phyloP scores from a whole-genome alignment of 2,888 invertebrate species.

The Timema cristinae region DNA sequence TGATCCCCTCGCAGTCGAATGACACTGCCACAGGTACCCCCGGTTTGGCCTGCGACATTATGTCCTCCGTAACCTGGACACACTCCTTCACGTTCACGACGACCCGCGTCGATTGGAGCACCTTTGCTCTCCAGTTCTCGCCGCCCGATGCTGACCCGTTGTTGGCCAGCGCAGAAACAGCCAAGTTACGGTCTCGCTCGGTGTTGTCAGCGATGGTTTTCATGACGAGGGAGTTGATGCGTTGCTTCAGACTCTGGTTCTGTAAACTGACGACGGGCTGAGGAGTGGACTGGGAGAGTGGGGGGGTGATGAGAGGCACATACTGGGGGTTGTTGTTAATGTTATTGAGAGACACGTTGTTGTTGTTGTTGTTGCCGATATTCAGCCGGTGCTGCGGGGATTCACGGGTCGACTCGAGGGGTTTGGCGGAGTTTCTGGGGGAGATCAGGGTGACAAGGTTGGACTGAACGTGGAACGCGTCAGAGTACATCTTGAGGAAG shows the following conservation, averaged over 20 bases:
- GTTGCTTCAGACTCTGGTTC: constrained; percentile 79
- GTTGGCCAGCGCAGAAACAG: constrained; percentile 48
- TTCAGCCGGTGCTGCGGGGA: constrained; percentile 21
- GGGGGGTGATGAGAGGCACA: neutral
- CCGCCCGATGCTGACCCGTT: constrained; percentile 48
- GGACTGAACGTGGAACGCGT: constrained; percentile 88
- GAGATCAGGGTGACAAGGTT: constrained; percentile 79
- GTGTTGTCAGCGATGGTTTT: constrained; percentile 87
- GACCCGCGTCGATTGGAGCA: constrained; percentile 76
- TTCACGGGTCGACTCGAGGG: constrained; percentile 10
- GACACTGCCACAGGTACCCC: constrained; percentile 62
- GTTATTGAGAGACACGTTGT: constrained; percentile 17
- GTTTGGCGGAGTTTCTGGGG: constrained; percentile 17
- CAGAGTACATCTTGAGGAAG: constrained; percentile 89
- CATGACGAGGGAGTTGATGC: constrained; percentile 82
- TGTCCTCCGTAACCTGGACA: constrained; percentile 56
- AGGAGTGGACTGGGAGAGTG: constrained; percentile 13
- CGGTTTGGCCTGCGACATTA: constrained; percentile 35
- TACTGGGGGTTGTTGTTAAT: constrained; percentile 2
- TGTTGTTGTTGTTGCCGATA: constrained; percentile 24
- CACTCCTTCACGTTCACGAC: constrained; percentile 77
- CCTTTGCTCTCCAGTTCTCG: constrained; percentile 76
- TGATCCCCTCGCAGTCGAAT: constrained; percentile 91
- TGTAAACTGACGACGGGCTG: constrained; percentile 42
- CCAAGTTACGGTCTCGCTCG: constrained; percentile 53